Conservation (phyloP, 2,888 invertebrate species). For the Parnassius mnemosyne region DNA sequence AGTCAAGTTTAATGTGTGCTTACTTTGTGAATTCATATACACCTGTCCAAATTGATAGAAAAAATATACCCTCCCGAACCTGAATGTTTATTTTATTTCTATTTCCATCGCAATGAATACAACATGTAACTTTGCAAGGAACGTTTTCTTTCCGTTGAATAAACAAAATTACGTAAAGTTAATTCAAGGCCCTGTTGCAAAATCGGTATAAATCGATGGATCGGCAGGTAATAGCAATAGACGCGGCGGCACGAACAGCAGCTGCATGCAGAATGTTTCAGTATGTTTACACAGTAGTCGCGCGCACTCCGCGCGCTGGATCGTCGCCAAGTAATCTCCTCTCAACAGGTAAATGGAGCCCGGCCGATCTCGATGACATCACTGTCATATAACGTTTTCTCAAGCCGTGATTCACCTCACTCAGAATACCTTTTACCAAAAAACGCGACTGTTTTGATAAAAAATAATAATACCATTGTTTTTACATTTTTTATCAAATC, state of each 20-base stretch:
- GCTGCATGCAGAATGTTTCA: slow-evolving; percentile 37
- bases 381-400: slow-evolving; percentile 45
- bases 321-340: slow-evolving; percentile 62
- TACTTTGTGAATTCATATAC: slow-evolving; percentile 8
- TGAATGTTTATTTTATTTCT: slow-evolving; percentile 14
- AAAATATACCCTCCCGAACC: slow-evolving; percentile 19
- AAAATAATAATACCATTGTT: slow-evolving; percentile 12
- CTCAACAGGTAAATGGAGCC: slow-evolving; percentile 71
- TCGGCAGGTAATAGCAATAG: slow-evolving; percentile 37
- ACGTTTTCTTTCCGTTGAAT: slow-evolving; percentile 26
- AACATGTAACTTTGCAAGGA: slow-evolving; percentile 30
- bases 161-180: slow-evolving; percentile 29
- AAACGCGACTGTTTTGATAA: not conserved
- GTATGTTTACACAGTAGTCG: slow-evolving; percentile 56
- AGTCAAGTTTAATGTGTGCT: not conserved
- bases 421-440: slow-evolving; percentile 51
- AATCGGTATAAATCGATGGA: slow-evolving; percentile 30
- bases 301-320: slow-evolving; percentile 53
- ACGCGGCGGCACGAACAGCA: slow-evolving; percentile 40
- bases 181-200: slow-evolving; percentile 25
- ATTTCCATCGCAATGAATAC: slow-evolving; percentile 5
- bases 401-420: slow-evolving; percentile 64
- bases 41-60: slow-evolving; percentile 3
- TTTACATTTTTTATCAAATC: slow-evolving; percentile 13
- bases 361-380: slow-evolving; percentile 62